Evolutionary conservation across 2,888 invertebrate genomes (phyloP).

Genomic region (Venustoraphidia nigricollis): DNA sequence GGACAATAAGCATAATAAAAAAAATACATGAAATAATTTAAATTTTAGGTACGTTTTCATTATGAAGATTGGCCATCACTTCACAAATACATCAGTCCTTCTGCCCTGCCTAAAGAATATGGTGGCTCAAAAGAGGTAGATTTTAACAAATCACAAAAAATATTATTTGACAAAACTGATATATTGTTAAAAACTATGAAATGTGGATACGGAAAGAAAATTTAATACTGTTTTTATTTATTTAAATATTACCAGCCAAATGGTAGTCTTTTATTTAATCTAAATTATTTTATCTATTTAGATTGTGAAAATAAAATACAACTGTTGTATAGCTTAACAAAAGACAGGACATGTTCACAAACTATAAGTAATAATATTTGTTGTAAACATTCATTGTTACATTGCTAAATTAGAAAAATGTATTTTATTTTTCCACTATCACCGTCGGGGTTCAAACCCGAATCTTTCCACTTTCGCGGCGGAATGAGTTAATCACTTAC

Average conservation of each 20-base stretch:
- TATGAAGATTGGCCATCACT: constrained; percentile 33
- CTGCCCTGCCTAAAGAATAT: constrained; percentile 36
- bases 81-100: constrained; percentile 31
- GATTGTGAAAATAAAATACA: neutral
- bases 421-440: too few relatives aligned
- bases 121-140: constrained; percentile 33
- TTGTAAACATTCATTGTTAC: too few relatives aligned
- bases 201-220: neutral
- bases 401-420: too few relatives aligned
- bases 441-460: too few relatives aligned
- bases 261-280: neutral
- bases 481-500: too few relatives aligned
- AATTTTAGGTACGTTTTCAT: constrained; percentile 33
- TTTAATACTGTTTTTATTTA: too few relatives aligned
- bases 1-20: too few relatives aligned
- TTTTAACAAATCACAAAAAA: constrained; percentile 14
- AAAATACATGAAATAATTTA: constrained; percentile 2
- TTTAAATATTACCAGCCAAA: too few relatives aligned
- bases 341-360: too few relatives aligned
- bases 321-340: too few relatives aligned
- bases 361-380: too few relatives aligned
- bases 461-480: too few relatives aligned
- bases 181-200: constrained; percentile 10
- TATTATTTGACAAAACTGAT: constrained; percentile 15
- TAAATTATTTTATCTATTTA: neutral